Percentiles rank a stretch among this genome's conserved stretches.
Evolutionary conservation across 2,888 invertebrate species (phyloP).

Genomic region (Spilosoma lubricipeda): DNA sequence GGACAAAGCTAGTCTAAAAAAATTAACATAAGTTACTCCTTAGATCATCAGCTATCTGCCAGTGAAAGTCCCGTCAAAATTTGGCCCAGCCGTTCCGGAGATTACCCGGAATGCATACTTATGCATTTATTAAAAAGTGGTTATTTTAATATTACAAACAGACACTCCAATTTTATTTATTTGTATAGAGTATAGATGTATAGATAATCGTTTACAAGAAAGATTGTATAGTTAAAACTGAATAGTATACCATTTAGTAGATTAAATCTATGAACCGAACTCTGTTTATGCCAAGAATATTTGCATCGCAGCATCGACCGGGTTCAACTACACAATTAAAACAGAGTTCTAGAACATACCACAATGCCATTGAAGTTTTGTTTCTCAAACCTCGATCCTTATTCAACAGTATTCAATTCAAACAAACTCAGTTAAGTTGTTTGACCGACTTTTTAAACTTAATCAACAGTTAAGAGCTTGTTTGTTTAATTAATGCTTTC

Average conservation of each 20-base stretch:
- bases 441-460: conserved; percentile 41
- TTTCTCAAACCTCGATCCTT: conserved; percentile 23
- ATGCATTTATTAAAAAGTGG: too few species aligned
- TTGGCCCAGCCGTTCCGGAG: too few species aligned
- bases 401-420: conserved; percentile 28
- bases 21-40: too few species aligned
- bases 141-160: too few species aligned
- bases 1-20: too few species aligned
- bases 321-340: conserved; percentile 15
- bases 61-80: too few species aligned
- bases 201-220: background rate
- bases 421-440: conserved; percentile 36
- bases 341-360: conserved; percentile 19
- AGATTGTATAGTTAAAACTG: background rate
- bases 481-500: conserved; percentile 39
- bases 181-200: too few species aligned
- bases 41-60: too few species aligned
- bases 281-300: conserved; percentile 2
- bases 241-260: background rate
- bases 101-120: too few species aligned
- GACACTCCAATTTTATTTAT: too few species aligned
- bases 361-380: conserved; percentile 16
- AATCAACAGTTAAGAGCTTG: conserved; percentile 36
- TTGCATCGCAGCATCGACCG: background rate
- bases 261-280: background rate